Base-by-base conservation (phyloP, 2,797 vertebrate species). In the Tenualosa ilisha region DNA sequence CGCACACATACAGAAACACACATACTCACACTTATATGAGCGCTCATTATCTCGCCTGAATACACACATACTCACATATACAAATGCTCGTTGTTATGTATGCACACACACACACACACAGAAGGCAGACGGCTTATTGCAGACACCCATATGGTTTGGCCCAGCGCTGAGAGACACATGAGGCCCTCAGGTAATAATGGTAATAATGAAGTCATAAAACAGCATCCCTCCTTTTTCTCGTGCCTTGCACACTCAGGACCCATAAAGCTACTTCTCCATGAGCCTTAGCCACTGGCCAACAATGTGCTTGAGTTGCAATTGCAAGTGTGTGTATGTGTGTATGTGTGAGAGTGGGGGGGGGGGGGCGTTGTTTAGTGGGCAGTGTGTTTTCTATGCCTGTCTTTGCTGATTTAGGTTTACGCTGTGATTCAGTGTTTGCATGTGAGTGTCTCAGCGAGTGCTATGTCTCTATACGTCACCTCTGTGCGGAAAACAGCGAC, bases 181-280 rank as follows among this genome's bases (percentile, higher is more conserved):
- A 46, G 37, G 40, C 72, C 72, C 40, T 20, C 6, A 9, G 40
- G 37, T 75, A 17, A 75, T n/a, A 79, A 20, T 79, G 7, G 1
- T 46, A 22, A 79, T 79, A 79, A 79, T 79, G 72, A 79, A 79
- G 72, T 20, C 72, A 9, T 79, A 79, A 75, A 75, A 79, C 72
- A 79, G 43, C 72, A 79, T 22, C 72, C 72, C 15, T 79, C 40
- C 40, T 79, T 7, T 22, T 46, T 11, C 7, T 6, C 6, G 31
- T 79, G 72, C 7, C 72, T 79, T 40, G 6, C 17, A 22, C 72
- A 79, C 72, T 17, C 72, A 79, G 72, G 72, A 46, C 37, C 72
- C 8, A 46, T 79, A 79, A 79, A 79, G 17, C 1, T 40, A 79
- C 72, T 43, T 22, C 40, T 43, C 1, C 7, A 49, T 3, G 31